Evolutionary conservation across 2,797 vertebrate species (phyloP).

Genomic region (Megalops cyprinoides): DNA sequence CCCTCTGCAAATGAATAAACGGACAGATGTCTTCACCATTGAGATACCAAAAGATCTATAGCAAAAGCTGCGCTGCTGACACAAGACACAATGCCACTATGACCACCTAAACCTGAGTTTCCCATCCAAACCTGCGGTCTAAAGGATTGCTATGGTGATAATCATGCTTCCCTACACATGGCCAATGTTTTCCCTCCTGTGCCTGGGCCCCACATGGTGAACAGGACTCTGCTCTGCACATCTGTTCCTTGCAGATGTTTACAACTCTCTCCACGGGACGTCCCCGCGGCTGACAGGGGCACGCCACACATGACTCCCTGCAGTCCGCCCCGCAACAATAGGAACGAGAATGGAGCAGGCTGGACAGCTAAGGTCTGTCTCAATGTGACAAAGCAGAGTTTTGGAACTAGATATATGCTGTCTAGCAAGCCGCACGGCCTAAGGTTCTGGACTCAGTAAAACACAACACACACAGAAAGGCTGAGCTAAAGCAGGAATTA

Average conservation of each 20-base stretch:
- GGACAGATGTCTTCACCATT: too few relatives aligned
- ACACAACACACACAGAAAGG: too few relatives aligned
- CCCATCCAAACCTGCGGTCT: too few relatives aligned
- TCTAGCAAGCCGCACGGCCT: neutral
- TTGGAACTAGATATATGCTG: neutral
- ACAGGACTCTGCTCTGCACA: neutral
- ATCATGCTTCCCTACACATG: too few relatives aligned
- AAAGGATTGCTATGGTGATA: neutral
- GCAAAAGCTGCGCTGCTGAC: neutral
- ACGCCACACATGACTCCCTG: too few relatives aligned
- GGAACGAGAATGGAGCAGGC: neutral
- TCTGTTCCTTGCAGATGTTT: neutral
- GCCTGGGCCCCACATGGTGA: neutral
- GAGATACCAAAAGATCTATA: neutral
- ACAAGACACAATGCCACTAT: neutral
- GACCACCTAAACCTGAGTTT: neutral
- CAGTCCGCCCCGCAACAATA: neutral
- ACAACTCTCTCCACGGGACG: neutral
- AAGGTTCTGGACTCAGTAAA: neutral
- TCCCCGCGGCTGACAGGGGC: neutral
- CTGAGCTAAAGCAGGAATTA: too few relatives aligned
- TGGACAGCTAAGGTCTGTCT: neutral
- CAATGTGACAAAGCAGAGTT: neutral
- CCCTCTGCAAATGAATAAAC: too few relatives aligned
- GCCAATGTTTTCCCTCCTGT: too few relatives aligned